Conservation (phyloP, 2,888 invertebrate species). For the Plutella xylostella region DNA sequence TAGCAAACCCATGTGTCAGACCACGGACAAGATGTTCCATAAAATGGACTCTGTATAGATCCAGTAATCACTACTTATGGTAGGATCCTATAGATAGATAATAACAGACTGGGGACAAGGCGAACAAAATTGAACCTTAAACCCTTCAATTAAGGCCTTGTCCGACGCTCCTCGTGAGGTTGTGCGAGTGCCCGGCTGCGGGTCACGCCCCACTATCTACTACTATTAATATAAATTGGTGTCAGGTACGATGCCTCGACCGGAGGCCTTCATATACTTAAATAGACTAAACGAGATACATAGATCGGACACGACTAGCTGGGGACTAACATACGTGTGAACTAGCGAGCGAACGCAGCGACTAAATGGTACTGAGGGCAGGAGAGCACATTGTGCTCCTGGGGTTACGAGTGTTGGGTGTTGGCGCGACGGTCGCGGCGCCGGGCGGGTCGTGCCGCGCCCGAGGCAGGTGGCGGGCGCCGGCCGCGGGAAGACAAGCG, state of each 20-base stretch:
- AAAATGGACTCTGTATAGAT: no score
- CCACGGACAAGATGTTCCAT: no score
- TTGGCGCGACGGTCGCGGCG: conserved; percentile 19
- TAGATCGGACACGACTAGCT: conserved; percentile 23
- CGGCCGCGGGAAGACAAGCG: conserved; percentile 38
- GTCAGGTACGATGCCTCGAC: conserved; percentile 42
- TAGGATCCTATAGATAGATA: no score
- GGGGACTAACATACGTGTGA: conserved; percentile 19
- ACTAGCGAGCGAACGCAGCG: conserved; percentile 21
- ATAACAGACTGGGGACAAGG: no score
- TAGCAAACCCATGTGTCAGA: no score
- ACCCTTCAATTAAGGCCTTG: no score
- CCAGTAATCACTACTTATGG: no score
- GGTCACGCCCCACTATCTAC: conserved; percentile 4
- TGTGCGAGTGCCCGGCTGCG: conserved; percentile 10
- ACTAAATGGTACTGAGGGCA: no score
- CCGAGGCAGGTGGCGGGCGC: conserved; percentile 18
- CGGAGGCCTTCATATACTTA: conserved; percentile 18
- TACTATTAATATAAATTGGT: conserved; percentile 19
- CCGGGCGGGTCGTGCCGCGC: conserved; percentile 19
- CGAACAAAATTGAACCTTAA: no score
- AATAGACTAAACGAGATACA: conserved; percentile 22
- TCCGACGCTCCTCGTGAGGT: no score
- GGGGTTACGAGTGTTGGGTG: no score
- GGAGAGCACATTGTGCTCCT: no score